Base-by-base conservation (phyloP, 1,140 invertebrate species). In the Tribolium castaneum region DNA sequence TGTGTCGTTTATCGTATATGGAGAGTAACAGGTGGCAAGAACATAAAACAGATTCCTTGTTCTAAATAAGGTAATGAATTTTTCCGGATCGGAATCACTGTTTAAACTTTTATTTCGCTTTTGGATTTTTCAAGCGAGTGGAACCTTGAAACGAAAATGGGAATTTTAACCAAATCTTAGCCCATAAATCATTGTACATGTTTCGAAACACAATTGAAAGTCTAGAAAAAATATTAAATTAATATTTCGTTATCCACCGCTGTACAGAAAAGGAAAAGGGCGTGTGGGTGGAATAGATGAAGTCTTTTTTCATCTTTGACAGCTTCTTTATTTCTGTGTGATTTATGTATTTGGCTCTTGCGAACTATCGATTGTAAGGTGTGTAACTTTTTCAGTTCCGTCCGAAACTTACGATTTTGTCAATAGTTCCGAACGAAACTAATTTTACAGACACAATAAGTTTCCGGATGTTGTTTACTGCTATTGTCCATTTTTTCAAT, bases 291-390 rank as follows among this genome's bases (percentile, higher is more conserved):
- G 22, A 59, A 59, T 59, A 59, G 54, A 59, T 59, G 19, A 59
- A 30, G 19, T 25, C 22, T 12, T 22, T 59, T 59, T 59, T 59
- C 54, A 59, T 22, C 19, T 59, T 59, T 59, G 54, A 59, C 22
- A 59, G 54, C 54, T 25, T 30, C 59, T 13, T 34, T 66, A 66
- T 66, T 66, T 35, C 59, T 66, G 25, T 12, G 56, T 66, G 59
- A 66, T 66, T 35, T 66, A 66, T 66, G 30, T 62, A 22, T 66
- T 66, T 34, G n/a, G n/a, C 30, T 35, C n/a, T 35, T 12, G 4
- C 30, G 6, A 14, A 35, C 59, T 6, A 22, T 13, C 12, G 9
- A 66, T 35, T 66, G 59, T 9, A 45, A 45, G 39, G 39, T 45
- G 39, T 45, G 39, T 45, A 45, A 45, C 39, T 45, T 45, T 45